A percentile compares a stretch with the other conserved stretches of the same genome.
Conservation (phyloP, 2,888 invertebrate genomes). For the Platycnemis pennipes region DNA sequence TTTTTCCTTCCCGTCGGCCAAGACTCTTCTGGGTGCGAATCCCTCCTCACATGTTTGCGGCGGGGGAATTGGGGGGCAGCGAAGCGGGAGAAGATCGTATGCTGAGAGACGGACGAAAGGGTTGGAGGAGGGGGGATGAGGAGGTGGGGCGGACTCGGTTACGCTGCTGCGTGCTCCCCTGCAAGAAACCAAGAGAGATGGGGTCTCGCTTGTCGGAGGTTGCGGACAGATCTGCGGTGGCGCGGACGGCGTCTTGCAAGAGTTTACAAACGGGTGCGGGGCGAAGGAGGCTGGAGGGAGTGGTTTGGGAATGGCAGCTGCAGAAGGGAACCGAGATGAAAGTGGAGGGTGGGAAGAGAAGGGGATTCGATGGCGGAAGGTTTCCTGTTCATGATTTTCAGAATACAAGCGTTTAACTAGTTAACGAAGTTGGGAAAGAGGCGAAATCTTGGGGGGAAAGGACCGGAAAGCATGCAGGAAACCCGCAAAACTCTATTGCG, state of each 20-base stretch:
- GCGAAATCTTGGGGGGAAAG: not conserved
- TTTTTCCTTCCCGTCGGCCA: not conserved
- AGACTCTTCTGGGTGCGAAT: not conserved
- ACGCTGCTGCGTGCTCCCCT: not conserved
- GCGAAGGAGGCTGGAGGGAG: not conserved
- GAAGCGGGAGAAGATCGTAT: not conserved
- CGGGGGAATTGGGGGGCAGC: not conserved
- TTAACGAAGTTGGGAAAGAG: not conserved
- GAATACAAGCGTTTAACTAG: not conserved
- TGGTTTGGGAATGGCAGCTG: not conserved
- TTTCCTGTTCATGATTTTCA: not conserved
- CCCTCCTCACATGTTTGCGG: not conserved
- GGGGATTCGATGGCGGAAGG: not conserved
- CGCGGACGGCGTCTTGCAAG: conserved; percentile 18
- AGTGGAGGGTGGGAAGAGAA: not conserved
- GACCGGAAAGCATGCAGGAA: not conserved
- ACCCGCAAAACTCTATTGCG: not conserved
- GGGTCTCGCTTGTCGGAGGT: not conserved
- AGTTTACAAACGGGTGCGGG: conserved; percentile 19
- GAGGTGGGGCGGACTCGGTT: not conserved
- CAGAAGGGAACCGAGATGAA: not conserved
- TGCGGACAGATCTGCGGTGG: conserved; percentile 7
- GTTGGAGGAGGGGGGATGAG: not conserved
- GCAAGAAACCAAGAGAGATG: conserved; percentile 37
- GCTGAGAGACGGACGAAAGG: not conserved